Base-by-base conservation (phyloP, 2,113 vertebrate species). In the Copsychus sechellarum region DNA sequence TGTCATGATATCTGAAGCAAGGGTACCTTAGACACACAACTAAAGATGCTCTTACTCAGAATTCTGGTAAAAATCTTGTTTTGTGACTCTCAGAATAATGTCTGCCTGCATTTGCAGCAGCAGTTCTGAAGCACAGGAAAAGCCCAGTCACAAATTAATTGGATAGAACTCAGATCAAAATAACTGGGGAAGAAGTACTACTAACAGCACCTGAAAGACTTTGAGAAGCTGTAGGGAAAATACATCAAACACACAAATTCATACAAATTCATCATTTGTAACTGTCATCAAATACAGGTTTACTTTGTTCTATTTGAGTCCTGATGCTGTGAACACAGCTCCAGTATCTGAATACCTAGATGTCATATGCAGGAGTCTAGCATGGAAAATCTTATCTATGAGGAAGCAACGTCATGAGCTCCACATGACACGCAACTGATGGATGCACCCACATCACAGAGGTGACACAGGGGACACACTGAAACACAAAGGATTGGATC, bases 381-480 rank as follows among this genome's bases (percentile, higher is more conserved):
- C 76, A 81, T 86, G 92, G 92, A 96, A 96, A 97, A 96, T 93
- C 93, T 93, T 96, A 77, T 95, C 64, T 83, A 15, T 56, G 56
- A 81, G 85, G 81, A 90, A 83, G 85, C 79, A 78, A 36, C 9
- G 6, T 93, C 92, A 93, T 67, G 90, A 77, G 36, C 22, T 86
- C 67, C 92, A 93, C 79, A 34, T 94, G 96, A 95, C 81, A 87
- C 2, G 0, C 80, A 96, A 92, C 90, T 94, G 90, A 92, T 90
- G 90, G 81, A 91, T 88, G 88, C 3, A 1, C 31, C 60, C 58
- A 17, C 66, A 51, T 83, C 86, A 86, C 65, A 88, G 82, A 83
- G 95, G 95, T 97, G 93, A 97, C 92, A 86, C 65, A 94, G 88
- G 51, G 95, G 94, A 90, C 94, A 92, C 90, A 83, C 29, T 50